phyloP scores from a whole-genome alignment of 2,113 vertebrate species.

The Anarrhichthys ocellatus region DNA sequence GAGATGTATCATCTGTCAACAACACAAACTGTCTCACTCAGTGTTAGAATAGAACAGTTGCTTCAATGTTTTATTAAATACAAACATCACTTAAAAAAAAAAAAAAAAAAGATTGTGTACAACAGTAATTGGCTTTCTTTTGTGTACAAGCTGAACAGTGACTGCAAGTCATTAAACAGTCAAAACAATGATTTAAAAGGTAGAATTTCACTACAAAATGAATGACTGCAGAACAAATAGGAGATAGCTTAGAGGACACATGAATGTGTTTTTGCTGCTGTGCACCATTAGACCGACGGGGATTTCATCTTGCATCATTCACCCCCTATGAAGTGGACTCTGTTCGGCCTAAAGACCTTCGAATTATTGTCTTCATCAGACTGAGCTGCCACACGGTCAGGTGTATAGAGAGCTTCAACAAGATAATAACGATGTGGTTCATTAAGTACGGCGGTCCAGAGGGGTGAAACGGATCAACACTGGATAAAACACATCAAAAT shows the following conservation, averaged over 20 bases:
- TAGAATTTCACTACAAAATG: slow-evolving; percentile 19
- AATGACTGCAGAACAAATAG: neutral
- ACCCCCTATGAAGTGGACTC: neutral
- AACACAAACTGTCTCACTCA: neutral
- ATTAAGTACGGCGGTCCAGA: neutral
- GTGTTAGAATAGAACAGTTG: neutral
- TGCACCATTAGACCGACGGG: no score
- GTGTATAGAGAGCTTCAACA: neutral
- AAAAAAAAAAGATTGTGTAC: neutral
- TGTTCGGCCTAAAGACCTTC: neutral
- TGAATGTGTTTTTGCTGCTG: no score
- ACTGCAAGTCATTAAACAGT: neutral
- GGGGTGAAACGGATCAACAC: neutral
- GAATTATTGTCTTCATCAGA: neutral
- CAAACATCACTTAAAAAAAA: neutral
- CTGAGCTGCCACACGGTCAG: neutral
- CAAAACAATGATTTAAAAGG: slow-evolving; percentile 5
- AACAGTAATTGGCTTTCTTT: neutral
- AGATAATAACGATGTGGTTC: neutral
- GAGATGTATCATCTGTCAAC: neutral
- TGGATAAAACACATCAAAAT: neutral
- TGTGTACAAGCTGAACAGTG: neutral
- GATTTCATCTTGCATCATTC: neutral
- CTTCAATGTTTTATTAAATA: slow-evolving; percentile 10
- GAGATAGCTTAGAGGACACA: neutral